A percentile compares a stretch with the other conserved stretches of the same genome.
Conservation (phyloP, 1,140 invertebrate species). For the Eciton burchellii region DNA sequence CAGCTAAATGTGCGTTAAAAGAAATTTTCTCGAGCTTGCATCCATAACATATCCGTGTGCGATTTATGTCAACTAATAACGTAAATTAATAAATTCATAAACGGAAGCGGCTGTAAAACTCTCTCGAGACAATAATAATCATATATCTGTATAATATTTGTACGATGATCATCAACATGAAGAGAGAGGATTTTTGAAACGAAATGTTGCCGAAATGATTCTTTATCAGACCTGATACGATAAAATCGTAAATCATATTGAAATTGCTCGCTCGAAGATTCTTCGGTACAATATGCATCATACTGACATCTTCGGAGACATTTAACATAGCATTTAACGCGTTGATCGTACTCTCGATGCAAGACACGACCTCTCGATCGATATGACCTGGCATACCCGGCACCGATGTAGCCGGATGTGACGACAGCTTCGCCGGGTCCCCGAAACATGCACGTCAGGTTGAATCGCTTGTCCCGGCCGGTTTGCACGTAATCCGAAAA, state of each 20-base stretch:
- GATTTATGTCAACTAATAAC: no score
- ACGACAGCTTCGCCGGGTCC: constrained; percentile 96
- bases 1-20: constrained; percentile 18
- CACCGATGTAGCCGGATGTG: constrained; percentile 96
- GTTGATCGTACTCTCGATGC: constrained; percentile 62
- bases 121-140: not conserved
- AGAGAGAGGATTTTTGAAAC: constrained; percentile 4
- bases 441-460: constrained; percentile 95
- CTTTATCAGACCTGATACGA: not conserved
- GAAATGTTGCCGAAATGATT: not conserved
- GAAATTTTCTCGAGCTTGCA: constrained; percentile 64
- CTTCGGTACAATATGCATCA: constrained; percentile 13
- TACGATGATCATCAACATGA: not conserved
- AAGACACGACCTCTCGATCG: constrained; percentile 70
- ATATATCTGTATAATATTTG: not conserved
- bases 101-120: not conserved
- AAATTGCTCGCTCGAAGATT: not conserved
- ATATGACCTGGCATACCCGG: constrained; percentile 89
- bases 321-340: constrained; percentile 28
- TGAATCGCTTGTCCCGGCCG: constrained; percentile 95
- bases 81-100: constrained; percentile 16
- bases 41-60: not conserved
- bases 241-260: not conserved
- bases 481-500: constrained; percentile 97
- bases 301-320: not conserved